Conservation (phyloP, 2,888 invertebrate species). For the Tanypteryx hageni region DNA sequence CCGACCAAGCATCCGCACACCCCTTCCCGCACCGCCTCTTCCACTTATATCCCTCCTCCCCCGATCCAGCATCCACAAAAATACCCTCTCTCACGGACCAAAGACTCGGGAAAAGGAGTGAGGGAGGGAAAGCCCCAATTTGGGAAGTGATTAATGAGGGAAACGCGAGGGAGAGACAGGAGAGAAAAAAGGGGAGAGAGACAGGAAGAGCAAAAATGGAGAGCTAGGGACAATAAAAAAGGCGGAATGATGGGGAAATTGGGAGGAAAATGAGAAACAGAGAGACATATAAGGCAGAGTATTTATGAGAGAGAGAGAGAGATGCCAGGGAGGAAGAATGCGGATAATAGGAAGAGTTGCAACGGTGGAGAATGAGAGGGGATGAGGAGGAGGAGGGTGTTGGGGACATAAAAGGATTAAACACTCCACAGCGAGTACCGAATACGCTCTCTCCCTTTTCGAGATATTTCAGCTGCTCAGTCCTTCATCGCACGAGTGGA, state of each 20-base stretch:
- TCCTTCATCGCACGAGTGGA: too few relatives aligned
- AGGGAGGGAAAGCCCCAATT: neutral
- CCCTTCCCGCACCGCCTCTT: too few relatives aligned
- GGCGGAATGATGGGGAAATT: neutral
- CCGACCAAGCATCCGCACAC: too few relatives aligned
- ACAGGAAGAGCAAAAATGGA: neutral
- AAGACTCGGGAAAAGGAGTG: neutral
- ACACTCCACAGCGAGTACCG: too few relatives aligned
- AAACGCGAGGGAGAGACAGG: neutral
- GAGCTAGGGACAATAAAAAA: slow-evolving; percentile 17
- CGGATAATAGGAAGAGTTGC: too few relatives aligned
- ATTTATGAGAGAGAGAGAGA: too few relatives aligned
- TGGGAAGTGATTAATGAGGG: slow-evolving; percentile 51
- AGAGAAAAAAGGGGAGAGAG: neutral
- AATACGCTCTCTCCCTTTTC: too few relatives aligned
- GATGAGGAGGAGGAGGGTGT: neutral
- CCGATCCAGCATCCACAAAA: too few relatives aligned
- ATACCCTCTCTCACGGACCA: neutral
- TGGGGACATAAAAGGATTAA: neutral
- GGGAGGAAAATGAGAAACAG: neutral
- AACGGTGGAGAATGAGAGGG: neutral
- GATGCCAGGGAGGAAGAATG: too few relatives aligned
- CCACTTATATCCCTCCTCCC: too few relatives aligned
- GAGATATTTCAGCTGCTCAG: too few relatives aligned
- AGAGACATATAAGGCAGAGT: too few relatives aligned